phyloP scores from a whole-genome alignment of 64 coral and sea anemone genomes.

The Actinia tenebrosa region DNA sequence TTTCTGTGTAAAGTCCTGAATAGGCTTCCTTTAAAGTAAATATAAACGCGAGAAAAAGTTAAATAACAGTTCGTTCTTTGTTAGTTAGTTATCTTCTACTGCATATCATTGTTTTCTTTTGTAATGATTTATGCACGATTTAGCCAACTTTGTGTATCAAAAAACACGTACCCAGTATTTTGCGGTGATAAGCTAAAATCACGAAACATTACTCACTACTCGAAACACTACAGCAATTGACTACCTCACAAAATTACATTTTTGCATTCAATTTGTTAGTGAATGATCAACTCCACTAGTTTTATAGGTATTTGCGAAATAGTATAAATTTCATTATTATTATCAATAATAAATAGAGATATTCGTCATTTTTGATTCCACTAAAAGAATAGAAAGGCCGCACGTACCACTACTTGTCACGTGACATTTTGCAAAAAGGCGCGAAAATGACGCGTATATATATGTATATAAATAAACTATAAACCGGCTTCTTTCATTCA shows the following conservation, averaged over 20 bases:
- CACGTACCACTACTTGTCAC: not conserved
- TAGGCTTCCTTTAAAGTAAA: not conserved
- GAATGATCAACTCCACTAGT: not conserved
- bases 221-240: not conserved
- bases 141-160: not conserved
- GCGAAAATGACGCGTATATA: not conserved
- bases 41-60: not conserved
- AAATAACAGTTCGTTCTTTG: not conserved
- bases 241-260: not conserved
- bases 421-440: not conserved
- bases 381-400: not conserved
- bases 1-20: not conserved
- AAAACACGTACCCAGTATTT: not conserved
- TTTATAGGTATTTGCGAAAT: not conserved
- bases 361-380: conserved; percentile 1
- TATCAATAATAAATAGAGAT: conserved; percentile 8
- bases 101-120: not conserved
- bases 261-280: not conserved
- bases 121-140: not conserved
- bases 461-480: not conserved
- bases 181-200: not conserved
- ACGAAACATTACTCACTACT: not conserved
- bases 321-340: not conserved
- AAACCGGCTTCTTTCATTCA: not conserved
- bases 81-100: too few relatives aligned